Conservation (phyloP, 2,888 invertebrate species). For the Aphidius colemani region DNA sequence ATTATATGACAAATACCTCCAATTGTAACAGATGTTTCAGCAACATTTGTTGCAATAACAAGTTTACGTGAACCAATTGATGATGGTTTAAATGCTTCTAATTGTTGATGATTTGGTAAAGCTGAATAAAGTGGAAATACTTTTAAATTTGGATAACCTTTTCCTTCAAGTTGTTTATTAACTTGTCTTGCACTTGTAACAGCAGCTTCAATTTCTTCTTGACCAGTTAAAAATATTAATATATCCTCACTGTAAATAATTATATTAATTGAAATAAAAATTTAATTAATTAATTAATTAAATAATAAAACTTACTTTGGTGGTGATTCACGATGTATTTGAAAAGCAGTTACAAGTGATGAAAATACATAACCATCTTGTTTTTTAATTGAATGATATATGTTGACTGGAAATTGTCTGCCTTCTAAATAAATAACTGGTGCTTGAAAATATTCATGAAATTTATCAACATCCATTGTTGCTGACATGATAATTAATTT, state of each 20-base stretch:
- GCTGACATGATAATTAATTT: conserved; percentile 92
- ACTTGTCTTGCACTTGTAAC: conserved; percentile 75
- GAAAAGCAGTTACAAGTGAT: conserved; percentile 84
- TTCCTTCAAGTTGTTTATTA: conserved; percentile 68
- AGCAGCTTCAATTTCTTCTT: conserved; percentile 94
- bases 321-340: conserved; percentile 83
- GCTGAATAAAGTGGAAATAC: conserved; percentile 92
- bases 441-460: conserved; percentile 85
- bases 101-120: conserved; percentile 82
- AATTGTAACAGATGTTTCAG: conserved; percentile 97
- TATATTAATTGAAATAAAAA: conserved; percentile 59
- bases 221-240: conserved; percentile 91
- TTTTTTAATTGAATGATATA: conserved; percentile 72
- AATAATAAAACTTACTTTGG: conserved; percentile 71
- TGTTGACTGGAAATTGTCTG: conserved; percentile 79
- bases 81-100: conserved; percentile 80
- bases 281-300: conserved; percentile 25
- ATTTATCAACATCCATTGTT: conserved; percentile 95
- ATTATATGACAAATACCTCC: conserved; percentile 88
- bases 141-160: conserved; percentile 69
- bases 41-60: conserved; percentile 94
- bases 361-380: conserved; percentile 86
- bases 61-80: conserved; percentile 83
- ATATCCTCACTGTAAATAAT: conserved; percentile 72
- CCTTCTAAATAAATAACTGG: conserved; percentile 90